Conservation (phyloP, 92 coral and sea anemone species). For the Palythoa heliodiscus region DNA sequence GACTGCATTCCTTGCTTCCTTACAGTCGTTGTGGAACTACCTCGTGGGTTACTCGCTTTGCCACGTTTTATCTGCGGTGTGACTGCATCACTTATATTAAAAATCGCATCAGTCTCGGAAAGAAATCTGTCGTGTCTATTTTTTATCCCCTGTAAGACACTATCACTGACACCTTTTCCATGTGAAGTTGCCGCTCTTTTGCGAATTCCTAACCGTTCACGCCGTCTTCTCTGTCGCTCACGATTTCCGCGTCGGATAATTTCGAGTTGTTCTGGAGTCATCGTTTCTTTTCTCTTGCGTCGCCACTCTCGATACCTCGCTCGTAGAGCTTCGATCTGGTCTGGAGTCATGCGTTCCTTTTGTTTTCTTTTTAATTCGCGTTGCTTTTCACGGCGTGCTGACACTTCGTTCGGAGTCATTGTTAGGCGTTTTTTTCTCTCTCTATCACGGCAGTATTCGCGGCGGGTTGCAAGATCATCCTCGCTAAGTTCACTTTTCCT, state of each 20-base stretch:
- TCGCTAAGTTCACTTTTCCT: constrained; percentile 56
- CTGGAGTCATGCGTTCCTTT: constrained; percentile 90
- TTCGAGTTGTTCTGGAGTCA: constrained; percentile 93
- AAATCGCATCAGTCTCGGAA: constrained; percentile 48
- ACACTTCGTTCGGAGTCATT: constrained; percentile 72
- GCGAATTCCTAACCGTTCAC: constrained; percentile 90
- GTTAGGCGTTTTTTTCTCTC: constrained; percentile 68
- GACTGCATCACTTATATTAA: constrained; percentile 7
- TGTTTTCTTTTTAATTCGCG: constrained; percentile 89
- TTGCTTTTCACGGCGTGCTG: constrained; percentile 89
- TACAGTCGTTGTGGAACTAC: constrained; percentile 13
- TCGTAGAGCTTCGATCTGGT: constrained; percentile 84
- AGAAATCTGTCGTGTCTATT: constrained; percentile 71
- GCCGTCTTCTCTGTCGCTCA: constrained; percentile 91
- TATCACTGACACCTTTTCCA: constrained; percentile 77
- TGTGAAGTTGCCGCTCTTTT: constrained; percentile 76
- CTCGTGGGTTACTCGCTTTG: neutral
- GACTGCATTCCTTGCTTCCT: constrained; percentile 19
- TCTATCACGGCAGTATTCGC: constrained; percentile 62
- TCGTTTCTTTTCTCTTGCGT: constrained; percentile 87
- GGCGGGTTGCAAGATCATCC: constrained; percentile 64
- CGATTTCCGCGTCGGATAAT: constrained; percentile 90
- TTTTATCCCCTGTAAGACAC: constrained; percentile 77
- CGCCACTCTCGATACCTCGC: constrained; percentile 96
- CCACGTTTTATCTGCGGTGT: constrained; percentile 9